Evolutionary conservation across 2,797 vertebrate species (phyloP), one percentile per base, ranked within the genome.

Genomic region (Huso huso): DNA sequence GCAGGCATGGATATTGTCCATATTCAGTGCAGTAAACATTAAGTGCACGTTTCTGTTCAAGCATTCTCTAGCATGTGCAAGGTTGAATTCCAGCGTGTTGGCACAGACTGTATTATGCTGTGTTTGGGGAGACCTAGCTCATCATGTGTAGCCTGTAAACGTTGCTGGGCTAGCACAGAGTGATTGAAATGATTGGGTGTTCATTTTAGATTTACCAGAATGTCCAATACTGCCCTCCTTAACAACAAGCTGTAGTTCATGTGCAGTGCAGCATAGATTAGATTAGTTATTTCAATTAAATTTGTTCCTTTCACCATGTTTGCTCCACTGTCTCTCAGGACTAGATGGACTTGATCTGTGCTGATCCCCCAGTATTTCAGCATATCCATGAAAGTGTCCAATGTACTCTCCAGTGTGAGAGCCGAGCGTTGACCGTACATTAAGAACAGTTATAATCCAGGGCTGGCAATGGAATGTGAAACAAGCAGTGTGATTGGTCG

Each of bases 31-130:
- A 55, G 52, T 55, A 55, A 9, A n/a, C 52, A 8, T 10, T 62
- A 10, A 62, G 61, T 9, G 61, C 61, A 10, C 15, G 8, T 13
- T 62, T 62, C 48, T 62, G 61, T 13, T 62, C 61, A 7, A 62
- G 61, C 61, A 62, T 62, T 13, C 61, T 62, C 61, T 62, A 62
- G 13, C 61, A 62, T 15, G 61, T 62, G 61, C 13, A 18, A 18
- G 15, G 15, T 18, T 18, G 15, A 18, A 18, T 18, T 37, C 23
- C 23, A 37, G 23, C 23, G 2, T 37, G 23, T 37, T 37, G 23
- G 4, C 23, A 37, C 2, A 3, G 23, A 37, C 23, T 37, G 23
- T 9, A 62, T 62, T 10, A 62, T 62, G 61, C 15, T 13, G 48
- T 62, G 3, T 18, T 18, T 10, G 10, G 61, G 61, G 61, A 62